phyloP scores from a whole-genome alignment of 2,113 vertebrate species.

The Poeciliopsis retropinna region DNA sequence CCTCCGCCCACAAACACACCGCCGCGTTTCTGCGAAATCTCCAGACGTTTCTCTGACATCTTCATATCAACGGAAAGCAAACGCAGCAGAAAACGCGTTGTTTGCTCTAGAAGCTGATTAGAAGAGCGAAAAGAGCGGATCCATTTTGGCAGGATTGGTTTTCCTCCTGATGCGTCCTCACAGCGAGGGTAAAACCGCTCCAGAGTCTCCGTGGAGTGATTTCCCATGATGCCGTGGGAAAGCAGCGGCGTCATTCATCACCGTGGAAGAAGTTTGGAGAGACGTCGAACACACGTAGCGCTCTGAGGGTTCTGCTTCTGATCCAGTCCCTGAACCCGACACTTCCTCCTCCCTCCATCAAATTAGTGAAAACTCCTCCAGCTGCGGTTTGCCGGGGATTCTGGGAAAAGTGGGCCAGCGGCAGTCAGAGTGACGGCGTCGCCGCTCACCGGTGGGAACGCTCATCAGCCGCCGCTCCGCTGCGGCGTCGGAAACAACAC shows the following conservation, averaged over 20 bases:
- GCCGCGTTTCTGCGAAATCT: neutral
- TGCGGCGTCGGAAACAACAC: slow-evolving; percentile 8
- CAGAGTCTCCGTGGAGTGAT: slow-evolving; percentile 24
- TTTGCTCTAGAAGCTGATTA: neutral
- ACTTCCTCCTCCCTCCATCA: neutral
- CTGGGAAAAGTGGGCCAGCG: slow-evolving; percentile 10
- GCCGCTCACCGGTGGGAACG: slow-evolving; percentile 3
- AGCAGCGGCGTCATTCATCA: slow-evolving; percentile 54
- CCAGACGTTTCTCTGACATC: neutral
- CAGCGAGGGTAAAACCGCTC: slow-evolving; percentile 11
- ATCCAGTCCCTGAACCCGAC: slow-evolving; percentile 6
- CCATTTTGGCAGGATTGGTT: neutral
- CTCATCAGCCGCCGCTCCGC: neutral
- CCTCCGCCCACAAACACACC: slow-evolving; percentile 7
- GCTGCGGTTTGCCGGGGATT: slow-evolving; percentile 8
- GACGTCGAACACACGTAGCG: slow-evolving; percentile 5
- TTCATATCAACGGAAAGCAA: neutral
- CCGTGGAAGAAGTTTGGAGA: slow-evolving; percentile 29
- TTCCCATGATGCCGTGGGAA: slow-evolving; percentile 53
- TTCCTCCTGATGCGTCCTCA: neutral
- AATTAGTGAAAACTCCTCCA: slow-evolving; percentile 6
- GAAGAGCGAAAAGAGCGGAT: neutral
- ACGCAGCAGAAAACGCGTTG: neutral
- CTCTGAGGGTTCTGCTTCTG: slow-evolving; percentile 29
- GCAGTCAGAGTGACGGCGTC: neutral